Percentiles rank a stretch among this genome's conserved stretches.
Evolutionary conservation across 30 jellyfish, hydroid and myxozoan species (phyloP).

Genomic region (Aurelia sp.): DNA sequence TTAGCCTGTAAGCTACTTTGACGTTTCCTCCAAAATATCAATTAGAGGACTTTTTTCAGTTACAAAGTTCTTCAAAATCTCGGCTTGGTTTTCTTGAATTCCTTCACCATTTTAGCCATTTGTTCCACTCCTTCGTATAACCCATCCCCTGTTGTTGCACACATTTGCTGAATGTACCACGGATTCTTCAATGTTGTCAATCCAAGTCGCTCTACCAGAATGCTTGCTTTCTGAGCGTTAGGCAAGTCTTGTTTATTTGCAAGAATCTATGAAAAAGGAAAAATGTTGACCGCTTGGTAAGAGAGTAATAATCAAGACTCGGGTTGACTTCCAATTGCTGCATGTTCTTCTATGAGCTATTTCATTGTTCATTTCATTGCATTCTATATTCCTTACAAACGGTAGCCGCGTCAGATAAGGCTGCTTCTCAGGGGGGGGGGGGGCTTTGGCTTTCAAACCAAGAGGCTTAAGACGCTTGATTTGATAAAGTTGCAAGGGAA

Average conservation of each 20-base stretch:
- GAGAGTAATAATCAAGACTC: too few species aligned
- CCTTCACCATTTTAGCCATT: constrained; percentile 81
- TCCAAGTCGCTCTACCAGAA: constrained; percentile 59
- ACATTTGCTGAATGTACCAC: constrained; percentile 88
- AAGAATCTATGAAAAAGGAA: constrained; percentile 42
- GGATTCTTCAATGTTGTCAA: constrained; percentile 69
- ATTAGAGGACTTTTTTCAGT: neutral
- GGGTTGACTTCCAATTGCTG: too few species aligned
- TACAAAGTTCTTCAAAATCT: neutral
- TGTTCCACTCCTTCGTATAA: constrained; percentile 80
- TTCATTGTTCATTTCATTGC: too few species aligned
- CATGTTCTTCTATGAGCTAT: too few species aligned
- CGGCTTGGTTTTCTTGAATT: constrained; percentile 39
- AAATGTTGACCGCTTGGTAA: too few species aligned
- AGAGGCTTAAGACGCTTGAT: too few species aligned
- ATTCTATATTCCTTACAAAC: too few species aligned
- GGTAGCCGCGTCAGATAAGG: too few species aligned
- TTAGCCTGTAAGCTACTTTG: neutral
- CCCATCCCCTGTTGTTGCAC: constrained; percentile 94
- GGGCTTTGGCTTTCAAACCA: too few species aligned
- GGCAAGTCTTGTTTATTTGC: constrained; percentile 94
- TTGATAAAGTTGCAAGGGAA: too few species aligned
- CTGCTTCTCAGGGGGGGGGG: too few species aligned
- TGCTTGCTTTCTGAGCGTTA: constrained; percentile 62
- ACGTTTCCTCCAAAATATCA: neutral